Conservation (phyloP, 1,140 invertebrate genomes). For the Ceratoteleas bidentatus region DNA sequence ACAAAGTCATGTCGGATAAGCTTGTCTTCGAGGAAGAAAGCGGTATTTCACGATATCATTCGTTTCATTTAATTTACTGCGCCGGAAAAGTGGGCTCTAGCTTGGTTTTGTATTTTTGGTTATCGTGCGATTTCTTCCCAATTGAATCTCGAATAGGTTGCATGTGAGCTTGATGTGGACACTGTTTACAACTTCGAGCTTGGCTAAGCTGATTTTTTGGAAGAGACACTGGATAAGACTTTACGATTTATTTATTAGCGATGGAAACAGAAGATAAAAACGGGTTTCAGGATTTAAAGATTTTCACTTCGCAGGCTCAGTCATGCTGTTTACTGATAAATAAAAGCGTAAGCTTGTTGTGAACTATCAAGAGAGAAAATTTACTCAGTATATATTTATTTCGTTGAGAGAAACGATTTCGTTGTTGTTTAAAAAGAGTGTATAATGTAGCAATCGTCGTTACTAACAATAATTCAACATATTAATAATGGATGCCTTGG, state of each 20-base stretch:
- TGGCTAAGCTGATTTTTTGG: neutral
- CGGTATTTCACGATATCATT: constrained; percentile 69
- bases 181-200: constrained; percentile 5
- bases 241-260: neutral
- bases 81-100: constrained; percentile 16
- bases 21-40: constrained; percentile 67
- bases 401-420: no score
- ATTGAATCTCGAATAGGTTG: constrained; percentile 38
- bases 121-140: constrained; percentile 43
- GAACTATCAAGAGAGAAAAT: no score
- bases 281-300: neutral
- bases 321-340: no score
- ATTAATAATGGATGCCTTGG: no score
- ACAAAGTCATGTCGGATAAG: constrained; percentile 57
- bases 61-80: constrained; percentile 54
- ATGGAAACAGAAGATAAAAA: neutral
- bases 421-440: no score
- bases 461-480: no score
- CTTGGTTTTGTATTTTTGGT: constrained; percentile 24
- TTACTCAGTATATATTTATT: no score
- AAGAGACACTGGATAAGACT: neutral
- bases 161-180: neutral
- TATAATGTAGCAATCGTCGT: no score
- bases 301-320: no score
- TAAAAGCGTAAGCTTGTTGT: no score